Conservation (phyloP, 2,113 vertebrate species). For the Lepus europaeus region DNA sequence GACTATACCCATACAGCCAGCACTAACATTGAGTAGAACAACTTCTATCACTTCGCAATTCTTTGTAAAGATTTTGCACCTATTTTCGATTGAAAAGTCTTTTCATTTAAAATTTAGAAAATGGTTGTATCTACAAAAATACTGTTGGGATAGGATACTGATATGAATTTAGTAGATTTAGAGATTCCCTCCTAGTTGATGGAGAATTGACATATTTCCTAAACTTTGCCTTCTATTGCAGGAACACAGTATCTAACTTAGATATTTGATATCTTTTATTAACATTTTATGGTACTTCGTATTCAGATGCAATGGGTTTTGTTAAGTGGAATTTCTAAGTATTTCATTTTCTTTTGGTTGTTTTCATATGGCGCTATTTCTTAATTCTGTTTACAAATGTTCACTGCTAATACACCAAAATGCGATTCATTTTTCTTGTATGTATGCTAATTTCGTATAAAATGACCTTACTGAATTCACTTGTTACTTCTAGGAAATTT, state of each 20-base stretch:
- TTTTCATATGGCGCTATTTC: not conserved
- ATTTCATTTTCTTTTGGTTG: not conserved
- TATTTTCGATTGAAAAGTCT: not conserved
- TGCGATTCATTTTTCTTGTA: not conserved
- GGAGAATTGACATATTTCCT: not conserved
- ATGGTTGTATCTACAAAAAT: not conserved
- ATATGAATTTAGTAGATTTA: not conserved
- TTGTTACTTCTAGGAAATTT: not conserved
- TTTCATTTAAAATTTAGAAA: not conserved
- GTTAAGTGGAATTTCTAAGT: not conserved
- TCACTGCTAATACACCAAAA: not conserved
- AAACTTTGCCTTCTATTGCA: not conserved
- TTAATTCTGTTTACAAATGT: not conserved
- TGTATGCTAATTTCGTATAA: not conserved
- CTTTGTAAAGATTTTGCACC: not conserved
- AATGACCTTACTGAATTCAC: not conserved
- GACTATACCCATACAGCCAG: not conserved
- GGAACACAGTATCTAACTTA: not conserved
- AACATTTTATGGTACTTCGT: not conserved
- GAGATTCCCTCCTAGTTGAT: not conserved
- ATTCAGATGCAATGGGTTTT: not conserved
- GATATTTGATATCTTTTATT: not conserved
- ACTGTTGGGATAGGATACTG: not conserved
- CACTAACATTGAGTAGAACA: not conserved
- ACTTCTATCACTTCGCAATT: not conserved